These are phyloP conservation scores for Pogonocichla stellata DNA, from an alignment of 2,113 vertebrate species.

Conservation along the genomic window DNA sequence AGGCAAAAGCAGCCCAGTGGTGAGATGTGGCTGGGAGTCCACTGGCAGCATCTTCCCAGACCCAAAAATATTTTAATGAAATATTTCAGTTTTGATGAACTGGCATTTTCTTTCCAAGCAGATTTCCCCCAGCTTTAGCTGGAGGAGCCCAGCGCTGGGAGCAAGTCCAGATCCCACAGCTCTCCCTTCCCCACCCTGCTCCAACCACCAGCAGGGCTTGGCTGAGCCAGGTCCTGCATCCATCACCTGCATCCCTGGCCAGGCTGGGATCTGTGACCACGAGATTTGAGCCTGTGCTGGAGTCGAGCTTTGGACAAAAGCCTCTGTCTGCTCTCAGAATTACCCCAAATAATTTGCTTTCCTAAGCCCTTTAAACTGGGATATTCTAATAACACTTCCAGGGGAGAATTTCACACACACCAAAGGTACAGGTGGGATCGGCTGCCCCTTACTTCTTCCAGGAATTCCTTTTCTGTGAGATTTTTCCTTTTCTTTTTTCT, in stretches of 20 bases:
- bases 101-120: not conserved
- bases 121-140: not conserved
- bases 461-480: not conserved
- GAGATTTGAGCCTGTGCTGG: not conserved
- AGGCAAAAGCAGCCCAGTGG: no score
- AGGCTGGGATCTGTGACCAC: not conserved
- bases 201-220: not conserved
- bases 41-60: not conserved
- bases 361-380: not conserved
- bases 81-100: not conserved
- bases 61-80: not conserved
- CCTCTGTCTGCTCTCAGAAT: not conserved
- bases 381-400: not conserved
- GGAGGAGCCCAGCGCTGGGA: not conserved
- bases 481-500: no score
- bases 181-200: accelerated
- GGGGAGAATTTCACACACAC: not conserved
- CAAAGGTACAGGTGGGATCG: accelerated
- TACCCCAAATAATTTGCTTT: not conserved
- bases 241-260: not conserved
- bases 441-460: not conserved
- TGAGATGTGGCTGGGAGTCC: not conserved
- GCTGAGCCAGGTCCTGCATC: not conserved
- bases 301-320: not conserved
- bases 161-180: not conserved